Evolutionary conservation across 2,113 vertebrate genomes (phyloP), one percentile per base, ranked within the genome.

Genomic region (Echinops telfairi): DNA sequence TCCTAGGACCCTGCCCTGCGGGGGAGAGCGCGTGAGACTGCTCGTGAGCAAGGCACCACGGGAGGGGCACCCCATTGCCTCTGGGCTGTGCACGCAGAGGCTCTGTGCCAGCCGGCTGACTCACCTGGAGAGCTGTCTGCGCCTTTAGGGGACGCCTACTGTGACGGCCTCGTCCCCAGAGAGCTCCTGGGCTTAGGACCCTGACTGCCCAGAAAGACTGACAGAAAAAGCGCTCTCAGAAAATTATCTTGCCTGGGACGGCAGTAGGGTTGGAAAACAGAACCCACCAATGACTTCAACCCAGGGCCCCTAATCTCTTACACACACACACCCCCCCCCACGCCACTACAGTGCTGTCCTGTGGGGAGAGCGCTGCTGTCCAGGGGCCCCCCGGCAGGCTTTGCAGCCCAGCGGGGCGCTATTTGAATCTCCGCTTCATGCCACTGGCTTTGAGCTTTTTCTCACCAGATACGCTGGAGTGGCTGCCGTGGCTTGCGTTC

Each of bases 361-460:
- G 2, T 40, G 58, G 62, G 43, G 57, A 4, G 78, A 53, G 47
- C 14, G n/a, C 77, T 16, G 64, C 25, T 19, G 68, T 68, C 40
- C 16, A 89, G 75, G 70, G 80, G 15, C 60, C n/a, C n/a, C n/a
- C n/a, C 89, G 62, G 27, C 0, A 0, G 53, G 87, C 40, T 86
- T 64, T 70, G 53, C 57, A 38, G 57, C 5, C 38, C 58, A 70
- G 43, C 77, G 1, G 4, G 22, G 8, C 6, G 43, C 80, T 27
- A 92, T 66, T 98, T 97, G 75, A 96, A 95, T 95, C 91, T 97
- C 83, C 95, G 97, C 88, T 97, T 98, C 0, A 23, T 64, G 58
- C 97, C 97, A 1, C 96, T 98, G 10, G 97, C 62, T 94, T 96
- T 97, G 60, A 95, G 92, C 22, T 98, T 98, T 29, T 88, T 97